Evolutionary conservation across 2,113 vertebrate species (phyloP).

Genomic region (Malurus melanocephalus): DNA sequence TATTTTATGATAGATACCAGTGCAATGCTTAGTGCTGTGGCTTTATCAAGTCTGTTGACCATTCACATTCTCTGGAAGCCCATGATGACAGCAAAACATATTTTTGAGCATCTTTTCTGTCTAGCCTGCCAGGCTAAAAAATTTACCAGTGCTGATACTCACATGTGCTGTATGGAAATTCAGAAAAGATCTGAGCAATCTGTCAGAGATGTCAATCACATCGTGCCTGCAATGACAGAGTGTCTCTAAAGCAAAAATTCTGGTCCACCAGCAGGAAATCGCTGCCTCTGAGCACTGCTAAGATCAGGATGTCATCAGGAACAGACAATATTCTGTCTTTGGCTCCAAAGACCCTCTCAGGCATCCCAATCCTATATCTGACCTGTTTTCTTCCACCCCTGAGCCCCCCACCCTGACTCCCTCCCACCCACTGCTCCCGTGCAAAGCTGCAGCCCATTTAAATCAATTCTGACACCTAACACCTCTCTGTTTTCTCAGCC

Average conservation of each 20-base stretch:
- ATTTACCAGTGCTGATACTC: not conserved
- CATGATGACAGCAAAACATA: not conserved
- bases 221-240: not conserved
- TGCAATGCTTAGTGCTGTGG: not conserved
- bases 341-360: not conserved
- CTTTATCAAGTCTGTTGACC: not conserved
- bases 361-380: not conserved
- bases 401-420: not conserved
- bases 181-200: not conserved
- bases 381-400: not conserved
- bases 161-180: not conserved
- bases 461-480: slow-evolving; percentile 72
- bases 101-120: not conserved
- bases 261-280: not conserved
- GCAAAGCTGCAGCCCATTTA: slow-evolving; percentile 56
- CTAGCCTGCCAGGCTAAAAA: not conserved
- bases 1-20: not conserved
- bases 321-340: not conserved
- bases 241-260: not conserved
- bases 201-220: not conserved
- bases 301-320: not conserved
- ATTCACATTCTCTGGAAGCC: not conserved
- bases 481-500: slow-evolving; percentile 71
- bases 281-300: not conserved
- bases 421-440: not conserved